A percentile compares a stretch with the other conserved stretches of the same genome.
Evolutionary conservation across 2,113 vertebrate species (phyloP).

Genomic region (Chaetops frenatus): DNA sequence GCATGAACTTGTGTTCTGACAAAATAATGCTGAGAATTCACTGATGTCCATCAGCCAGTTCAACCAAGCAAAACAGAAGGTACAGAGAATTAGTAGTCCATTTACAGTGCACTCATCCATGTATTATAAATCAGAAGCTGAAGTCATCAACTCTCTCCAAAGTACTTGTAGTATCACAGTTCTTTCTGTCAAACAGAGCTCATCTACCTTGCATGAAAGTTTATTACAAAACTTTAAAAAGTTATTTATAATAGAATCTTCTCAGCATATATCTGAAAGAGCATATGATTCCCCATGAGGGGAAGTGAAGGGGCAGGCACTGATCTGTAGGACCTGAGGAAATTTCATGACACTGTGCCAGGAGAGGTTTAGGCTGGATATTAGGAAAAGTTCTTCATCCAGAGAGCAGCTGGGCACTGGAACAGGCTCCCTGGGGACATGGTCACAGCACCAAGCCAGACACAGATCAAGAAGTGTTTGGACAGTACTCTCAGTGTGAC

Average conservation of each 20-base stretch:
- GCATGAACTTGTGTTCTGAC: background rate
- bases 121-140: background rate
- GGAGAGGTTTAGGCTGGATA: background rate
- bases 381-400: background rate
- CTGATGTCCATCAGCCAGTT: background rate
- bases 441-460: background rate
- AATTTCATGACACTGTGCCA: background rate
- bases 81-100: background rate
- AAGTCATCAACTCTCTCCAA: background rate
- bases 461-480: background rate
- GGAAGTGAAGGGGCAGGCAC: background rate
- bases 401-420: background rate
- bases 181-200: background rate
- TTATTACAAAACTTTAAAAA: background rate
- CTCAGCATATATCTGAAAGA: background rate
- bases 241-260: background rate
- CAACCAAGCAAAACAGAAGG: background rate
- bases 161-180: background rate
- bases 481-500: background rate
- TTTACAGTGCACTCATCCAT: background rate
- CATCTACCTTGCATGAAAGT: background rate
- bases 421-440: background rate
- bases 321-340: background rate
- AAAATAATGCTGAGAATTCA: background rate
- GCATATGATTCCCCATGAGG: background rate